Percentiles rank a stretch among this genome's conserved stretches.
phyloP scores from a whole-genome alignment of 2,888 invertebrate species.

The Aproaerema taeniolella region DNA sequence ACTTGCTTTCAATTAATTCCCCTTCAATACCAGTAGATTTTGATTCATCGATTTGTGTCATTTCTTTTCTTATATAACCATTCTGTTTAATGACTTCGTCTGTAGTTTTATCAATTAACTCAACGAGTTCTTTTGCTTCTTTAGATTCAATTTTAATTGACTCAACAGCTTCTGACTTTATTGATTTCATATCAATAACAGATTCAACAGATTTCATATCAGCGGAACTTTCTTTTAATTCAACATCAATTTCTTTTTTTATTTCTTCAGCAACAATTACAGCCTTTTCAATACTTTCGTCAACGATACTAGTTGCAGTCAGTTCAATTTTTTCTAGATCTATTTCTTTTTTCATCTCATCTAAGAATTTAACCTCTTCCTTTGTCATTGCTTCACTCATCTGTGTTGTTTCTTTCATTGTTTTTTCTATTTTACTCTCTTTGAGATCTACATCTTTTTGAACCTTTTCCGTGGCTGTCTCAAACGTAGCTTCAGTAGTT shows the following conservation, averaged over 20 bases:
- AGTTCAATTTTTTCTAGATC: conserved; percentile 48
- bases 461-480: conserved; percentile 14
- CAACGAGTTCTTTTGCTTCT: conserved; percentile 20
- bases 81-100: conserved; percentile 22
- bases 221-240: conserved; percentile 25
- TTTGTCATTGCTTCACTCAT: conserved; percentile 5
- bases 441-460: no score
- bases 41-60: no score
- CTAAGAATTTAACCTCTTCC: conserved; percentile 19
- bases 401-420: conserved; percentile 15
- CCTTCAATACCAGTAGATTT: no score
- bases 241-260: conserved; percentile 47
- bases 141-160: conserved; percentile 8
- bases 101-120: conserved; percentile 23
- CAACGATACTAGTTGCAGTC: conserved; percentile 47
- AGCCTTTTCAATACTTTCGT: conserved; percentile 55
- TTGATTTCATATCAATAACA: conserved; percentile 3
- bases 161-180: background rate
- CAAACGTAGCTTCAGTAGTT: conserved; percentile 1
- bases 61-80: conserved; percentile 29
- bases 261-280: conserved; percentile 50
- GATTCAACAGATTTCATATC: conserved; percentile 2
- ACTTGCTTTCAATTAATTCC: no score
- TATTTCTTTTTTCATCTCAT: conserved; percentile 24
- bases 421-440: conserved; percentile 17